Base-by-base conservation (phyloP, 2,797 vertebrate species). In the Etheostoma nigrum region DNA sequence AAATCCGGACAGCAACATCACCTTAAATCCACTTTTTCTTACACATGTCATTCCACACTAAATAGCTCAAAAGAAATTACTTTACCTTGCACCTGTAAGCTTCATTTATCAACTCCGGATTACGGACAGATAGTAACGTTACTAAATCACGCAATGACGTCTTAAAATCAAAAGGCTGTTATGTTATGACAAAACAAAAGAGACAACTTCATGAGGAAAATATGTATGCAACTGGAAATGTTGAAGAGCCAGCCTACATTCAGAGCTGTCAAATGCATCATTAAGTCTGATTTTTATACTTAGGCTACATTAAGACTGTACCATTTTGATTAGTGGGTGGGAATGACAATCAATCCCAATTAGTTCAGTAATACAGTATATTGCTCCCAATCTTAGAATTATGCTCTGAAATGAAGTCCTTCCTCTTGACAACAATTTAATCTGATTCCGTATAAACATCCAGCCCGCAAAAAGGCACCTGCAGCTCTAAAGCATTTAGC, bases 1-100 rank as follows among this genome's bases (percentile, higher is more conserved):
- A 73, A 71, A 36, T 9, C 3, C 3, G 1, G 12, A 61, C 3
- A 23, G 67, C 82, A 86, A 81, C 70, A 54, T 90, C 83, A 89
- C 19, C 40, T 16, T 47, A 68, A 83, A 76, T 79, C 4, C 15
- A 74, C 19, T 74, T 70, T 48, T 78, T 33, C 44, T 69, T 47
- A 65, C 51, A 8, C 66, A 49, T 79, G 63, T 57, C n/a, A 67
- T 25, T n/a, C n/a, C 25, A 12, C 21, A 47, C 16, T 62, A 49
- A 79, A 85, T 68, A 59, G 42, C 57, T 63, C 7, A 75, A 67
- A 66, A 54, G 6, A 72, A 70, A 74, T 63, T 1, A 33, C 48
- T 61, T 64, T 52, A 33, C 40, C 72, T 45, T 10, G 5, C 70
- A 74, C 53, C 72, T 68, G 12, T 44, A 61, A 78, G 64, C 67